Percentiles rank a stretch among this genome's conserved stretches.
Conservation (phyloP, 2,888 invertebrate species). For the Drosophila greeni region DNA sequence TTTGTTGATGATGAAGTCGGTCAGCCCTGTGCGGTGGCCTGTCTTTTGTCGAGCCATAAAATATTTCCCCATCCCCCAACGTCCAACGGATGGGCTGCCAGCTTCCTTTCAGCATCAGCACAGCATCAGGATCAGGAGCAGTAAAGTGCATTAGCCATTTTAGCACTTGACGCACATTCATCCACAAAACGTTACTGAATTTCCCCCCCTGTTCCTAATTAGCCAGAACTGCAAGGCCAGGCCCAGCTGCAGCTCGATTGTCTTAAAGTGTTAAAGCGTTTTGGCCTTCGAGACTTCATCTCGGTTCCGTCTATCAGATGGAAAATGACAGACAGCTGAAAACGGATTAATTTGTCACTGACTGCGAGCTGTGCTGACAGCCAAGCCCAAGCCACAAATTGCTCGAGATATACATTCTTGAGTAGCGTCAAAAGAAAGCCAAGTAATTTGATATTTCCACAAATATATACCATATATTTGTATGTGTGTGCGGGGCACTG, state of each 20-base stretch:
- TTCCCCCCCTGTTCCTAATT: constrained; percentile 27
- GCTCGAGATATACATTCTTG: constrained; percentile 33
- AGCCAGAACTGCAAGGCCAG: constrained; percentile 27
- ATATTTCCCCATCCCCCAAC: constrained; percentile 12
- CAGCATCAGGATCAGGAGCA: constrained; percentile 6
- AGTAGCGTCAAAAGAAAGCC: constrained; percentile 32
- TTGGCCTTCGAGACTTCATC: constrained; percentile 4
- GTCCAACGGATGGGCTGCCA: constrained; percentile 16
- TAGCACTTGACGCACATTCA: constrained; percentile 32
- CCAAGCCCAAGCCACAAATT: constrained; percentile 36
- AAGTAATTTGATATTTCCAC: constrained; percentile 43
- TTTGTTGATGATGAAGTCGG: constrained; percentile 66
- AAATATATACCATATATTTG: constrained; percentile 13
- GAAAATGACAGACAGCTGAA: constrained; percentile 37
- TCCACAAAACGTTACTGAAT: constrained; percentile 16
- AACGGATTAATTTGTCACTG: constrained; percentile 44
- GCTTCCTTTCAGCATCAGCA: constrained; percentile 25
- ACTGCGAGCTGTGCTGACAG: constrained; percentile 46
- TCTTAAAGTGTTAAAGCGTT: constrained; percentile 32
- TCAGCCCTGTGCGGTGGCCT: constrained; percentile 38
- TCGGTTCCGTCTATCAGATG: constrained; percentile 17
- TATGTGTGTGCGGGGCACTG: neutral
- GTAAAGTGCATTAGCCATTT: constrained; percentile 44
- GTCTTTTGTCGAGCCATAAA: constrained; percentile 44
- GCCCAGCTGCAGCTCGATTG: constrained; percentile 27